Evolutionary conservation across 2,113 vertebrate genomes (phyloP).

Genomic region (Artemisiospiza belli): DNA sequence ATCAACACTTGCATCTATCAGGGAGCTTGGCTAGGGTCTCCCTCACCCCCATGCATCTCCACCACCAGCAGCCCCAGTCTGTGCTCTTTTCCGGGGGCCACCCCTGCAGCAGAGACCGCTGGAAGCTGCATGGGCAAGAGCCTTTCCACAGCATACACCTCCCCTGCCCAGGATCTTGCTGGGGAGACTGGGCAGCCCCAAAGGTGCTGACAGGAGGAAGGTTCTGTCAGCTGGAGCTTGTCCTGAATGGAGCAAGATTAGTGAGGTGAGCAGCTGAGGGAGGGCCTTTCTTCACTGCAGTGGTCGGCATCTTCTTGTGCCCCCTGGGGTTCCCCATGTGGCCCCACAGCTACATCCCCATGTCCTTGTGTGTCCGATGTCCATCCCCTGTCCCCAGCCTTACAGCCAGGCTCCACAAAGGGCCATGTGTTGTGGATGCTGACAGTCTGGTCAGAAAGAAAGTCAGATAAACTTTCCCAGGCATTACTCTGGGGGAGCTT

Average conservation of each 20-base stretch:
- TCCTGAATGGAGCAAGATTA: background rate
- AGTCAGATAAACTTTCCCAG: too few species aligned
- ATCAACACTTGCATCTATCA: background rate
- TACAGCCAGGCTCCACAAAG: background rate
- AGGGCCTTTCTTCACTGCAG: background rate
- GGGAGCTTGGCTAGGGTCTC: background rate
- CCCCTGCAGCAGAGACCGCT: background rate
- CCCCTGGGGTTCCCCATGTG: background rate
- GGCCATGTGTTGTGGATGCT: too few species aligned
- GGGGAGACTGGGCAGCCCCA: background rate
- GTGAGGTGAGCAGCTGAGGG: background rate
- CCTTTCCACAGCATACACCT: background rate
- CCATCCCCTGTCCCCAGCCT: background rate
- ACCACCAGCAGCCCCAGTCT: background rate
- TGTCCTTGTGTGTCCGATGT: background rate
- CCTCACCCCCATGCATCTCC: background rate
- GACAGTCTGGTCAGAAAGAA: too few species aligned
- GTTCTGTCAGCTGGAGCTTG: background rate
- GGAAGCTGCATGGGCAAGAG: constrained; percentile 33
- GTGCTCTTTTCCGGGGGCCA: background rate
- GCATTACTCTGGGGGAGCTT: too few species aligned
- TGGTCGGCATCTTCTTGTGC: background rate
- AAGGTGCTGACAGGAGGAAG: background rate
- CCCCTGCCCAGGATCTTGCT: background rate
- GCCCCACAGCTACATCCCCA: background rate